These are phyloP conservation scores for Prosapia bicincta DNA, from an alignment of 2,888 invertebrate species.

Conservation along the genomic window DNA sequence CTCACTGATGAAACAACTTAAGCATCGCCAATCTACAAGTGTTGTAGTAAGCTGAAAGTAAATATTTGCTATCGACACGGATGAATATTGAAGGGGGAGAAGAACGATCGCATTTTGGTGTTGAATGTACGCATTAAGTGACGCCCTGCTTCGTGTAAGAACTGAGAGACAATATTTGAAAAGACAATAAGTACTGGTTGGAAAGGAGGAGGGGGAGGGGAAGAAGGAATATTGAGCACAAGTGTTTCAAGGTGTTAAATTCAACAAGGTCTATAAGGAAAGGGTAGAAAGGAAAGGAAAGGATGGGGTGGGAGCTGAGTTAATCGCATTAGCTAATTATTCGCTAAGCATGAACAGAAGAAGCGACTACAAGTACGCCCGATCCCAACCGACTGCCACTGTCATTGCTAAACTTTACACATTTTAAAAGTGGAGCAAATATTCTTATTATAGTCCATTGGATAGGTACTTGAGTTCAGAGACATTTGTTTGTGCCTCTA, in stretches of 20 bases:
- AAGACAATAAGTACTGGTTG: slow-evolving; percentile 39
- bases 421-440: background rate
- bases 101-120: slow-evolving; percentile 3
- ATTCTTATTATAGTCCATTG: background rate
- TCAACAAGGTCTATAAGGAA: slow-evolving; percentile 32
- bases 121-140: slow-evolving; percentile 18
- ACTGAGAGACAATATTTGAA: slow-evolving; percentile 38
- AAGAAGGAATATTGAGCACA: slow-evolving; percentile 30
- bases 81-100: slow-evolving; percentile 2
- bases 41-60: background rate
- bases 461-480: too few relatives aligned
- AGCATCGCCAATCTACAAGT: background rate
- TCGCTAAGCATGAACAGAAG: slow-evolving; percentile 35
- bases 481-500: too few relatives aligned
- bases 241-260: slow-evolving; percentile 40
- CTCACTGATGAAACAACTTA: too few relatives aligned
- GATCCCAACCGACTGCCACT: background rate
- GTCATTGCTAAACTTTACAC: background rate
- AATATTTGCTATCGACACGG: background rate
- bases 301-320: slow-evolving; percentile 34
- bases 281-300: slow-evolving; percentile 31
- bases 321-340: slow-evolving; percentile 41
- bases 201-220: slow-evolving; percentile 27
- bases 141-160: slow-evolving; percentile 26
- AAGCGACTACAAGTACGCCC: slow-evolving; percentile 1